Conservation (phyloP, 1,140 invertebrate genomes). For the Holotrichia oblita region DNA sequence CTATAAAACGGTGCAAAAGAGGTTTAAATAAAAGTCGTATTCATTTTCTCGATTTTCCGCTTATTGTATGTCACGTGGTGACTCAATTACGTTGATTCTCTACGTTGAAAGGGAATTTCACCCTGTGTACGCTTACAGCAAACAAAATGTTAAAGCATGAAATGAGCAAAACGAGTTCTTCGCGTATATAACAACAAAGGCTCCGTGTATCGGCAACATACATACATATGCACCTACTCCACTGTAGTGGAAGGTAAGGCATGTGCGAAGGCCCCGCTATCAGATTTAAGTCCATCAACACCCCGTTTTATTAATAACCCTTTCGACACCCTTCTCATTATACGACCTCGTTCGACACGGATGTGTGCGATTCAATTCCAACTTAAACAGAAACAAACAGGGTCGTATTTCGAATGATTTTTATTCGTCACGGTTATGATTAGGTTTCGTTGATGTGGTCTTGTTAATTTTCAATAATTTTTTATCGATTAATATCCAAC, state of each 20-base stretch:
- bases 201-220: not conserved
- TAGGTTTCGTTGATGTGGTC: not conserved
- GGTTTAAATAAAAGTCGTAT: not conserved
- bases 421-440: not conserved
- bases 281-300: constrained; percentile 39
- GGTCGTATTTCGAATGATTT: constrained; percentile 23
- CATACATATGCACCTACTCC: not conserved
- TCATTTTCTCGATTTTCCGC: constrained; percentile 33
- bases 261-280: not conserved
- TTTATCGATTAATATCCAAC: not conserved
- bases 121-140: constrained; percentile 38
- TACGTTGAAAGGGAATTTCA: constrained; percentile 37
- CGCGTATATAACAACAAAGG: not conserved
- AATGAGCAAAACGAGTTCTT: constrained; percentile 36
- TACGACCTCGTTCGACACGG: constrained; percentile 35
- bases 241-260: not conserved
- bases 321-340: constrained; percentile 39
- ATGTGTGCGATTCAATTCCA: constrained; percentile 18
- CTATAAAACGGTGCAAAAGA: not conserved
- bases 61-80: constrained; percentile 28
- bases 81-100: constrained; percentile 34
- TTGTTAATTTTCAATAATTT: constrained; percentile 19
- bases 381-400: constrained; percentile 15
- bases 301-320: constrained; percentile 41
- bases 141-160: constrained; percentile 39